Conservation (phyloP, 1,140 invertebrate genomes). For the Odontomachus brunneus region DNA sequence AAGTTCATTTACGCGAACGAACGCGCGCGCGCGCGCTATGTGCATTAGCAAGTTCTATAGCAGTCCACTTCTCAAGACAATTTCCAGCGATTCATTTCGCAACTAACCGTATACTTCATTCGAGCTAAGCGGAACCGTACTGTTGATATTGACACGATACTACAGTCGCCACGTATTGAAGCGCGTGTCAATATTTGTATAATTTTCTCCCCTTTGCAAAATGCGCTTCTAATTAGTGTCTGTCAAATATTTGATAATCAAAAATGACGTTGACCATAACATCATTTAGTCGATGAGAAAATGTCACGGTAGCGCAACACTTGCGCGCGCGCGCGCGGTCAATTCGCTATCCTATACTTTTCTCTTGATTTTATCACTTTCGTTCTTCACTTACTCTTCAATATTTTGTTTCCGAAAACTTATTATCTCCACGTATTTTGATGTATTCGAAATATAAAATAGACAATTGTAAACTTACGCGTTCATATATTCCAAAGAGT, state of each 20-base stretch:
- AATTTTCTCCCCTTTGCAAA: not conserved
- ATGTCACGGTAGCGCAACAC: too few relatives aligned
- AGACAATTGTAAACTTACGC: constrained; percentile 31
- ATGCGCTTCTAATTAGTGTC: too few relatives aligned
- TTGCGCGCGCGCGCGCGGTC: too few relatives aligned
- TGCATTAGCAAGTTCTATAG: constrained; percentile 9
- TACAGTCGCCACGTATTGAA: not conserved
- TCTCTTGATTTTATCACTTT: too few relatives aligned
- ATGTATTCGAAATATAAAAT: not conserved
- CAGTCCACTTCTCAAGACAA: constrained; percentile 8
- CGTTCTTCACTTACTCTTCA: too few relatives aligned
- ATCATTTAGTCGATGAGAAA: too few relatives aligned
- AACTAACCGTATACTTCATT: not conserved
- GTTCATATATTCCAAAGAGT: constrained; percentile 79
- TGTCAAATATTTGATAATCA: too few relatives aligned
- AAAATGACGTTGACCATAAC: too few relatives aligned
- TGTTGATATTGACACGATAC: not conserved
- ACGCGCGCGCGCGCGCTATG: not conserved
- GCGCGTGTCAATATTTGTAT: not conserved
- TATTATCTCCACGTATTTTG: too few relatives aligned
- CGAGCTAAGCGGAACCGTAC: not conserved
- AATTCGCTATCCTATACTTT: too few relatives aligned
- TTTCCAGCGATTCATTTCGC: constrained; percentile 18
- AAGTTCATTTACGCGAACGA: constrained; percentile 25
- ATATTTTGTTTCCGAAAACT: too few relatives aligned